Conservation (phyloP, 2,113 vertebrate genomes). For the Probosciger aterrimus region DNA sequence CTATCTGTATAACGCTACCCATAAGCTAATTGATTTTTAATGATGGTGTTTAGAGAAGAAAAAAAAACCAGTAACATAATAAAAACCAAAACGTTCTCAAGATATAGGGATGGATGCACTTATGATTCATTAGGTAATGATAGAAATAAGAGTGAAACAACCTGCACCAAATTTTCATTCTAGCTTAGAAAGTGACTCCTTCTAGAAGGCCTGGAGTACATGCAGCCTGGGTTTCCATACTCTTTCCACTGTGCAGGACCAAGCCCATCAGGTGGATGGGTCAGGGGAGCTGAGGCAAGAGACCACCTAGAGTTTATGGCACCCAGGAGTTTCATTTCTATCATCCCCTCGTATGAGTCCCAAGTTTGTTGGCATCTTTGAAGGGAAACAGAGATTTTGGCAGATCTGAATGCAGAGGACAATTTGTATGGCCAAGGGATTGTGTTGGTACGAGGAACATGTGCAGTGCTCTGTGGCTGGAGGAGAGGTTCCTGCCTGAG, state of each 20-base stretch:
- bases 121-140: constrained; percentile 4
- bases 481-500: not conserved
- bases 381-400: not conserved
- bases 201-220: not conserved
- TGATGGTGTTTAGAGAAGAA: not conserved
- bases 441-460: not conserved
- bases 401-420: not conserved
- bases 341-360: not conserved
- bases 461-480: not conserved
- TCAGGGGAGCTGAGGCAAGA: not conserved
- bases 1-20: constrained; percentile 1
- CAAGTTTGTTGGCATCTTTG: not conserved
- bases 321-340: not conserved
- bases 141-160: not conserved
- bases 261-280: not conserved
- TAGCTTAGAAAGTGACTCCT: not conserved
- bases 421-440: not conserved
- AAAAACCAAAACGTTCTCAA: not conserved
- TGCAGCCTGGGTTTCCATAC: not conserved
- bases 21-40: constrained; percentile 49
- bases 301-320: not conserved
- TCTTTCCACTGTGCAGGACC: not conserved
- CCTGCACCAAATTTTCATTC: not conserved
- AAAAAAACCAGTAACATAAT: not conserved
- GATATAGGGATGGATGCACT: constrained; percentile 13